Evolutionary conservation across 2,888 invertebrate species (phyloP), one percentile per base, ranked within the genome.

Genomic region (Chaetogeoica ovagalla): DNA sequence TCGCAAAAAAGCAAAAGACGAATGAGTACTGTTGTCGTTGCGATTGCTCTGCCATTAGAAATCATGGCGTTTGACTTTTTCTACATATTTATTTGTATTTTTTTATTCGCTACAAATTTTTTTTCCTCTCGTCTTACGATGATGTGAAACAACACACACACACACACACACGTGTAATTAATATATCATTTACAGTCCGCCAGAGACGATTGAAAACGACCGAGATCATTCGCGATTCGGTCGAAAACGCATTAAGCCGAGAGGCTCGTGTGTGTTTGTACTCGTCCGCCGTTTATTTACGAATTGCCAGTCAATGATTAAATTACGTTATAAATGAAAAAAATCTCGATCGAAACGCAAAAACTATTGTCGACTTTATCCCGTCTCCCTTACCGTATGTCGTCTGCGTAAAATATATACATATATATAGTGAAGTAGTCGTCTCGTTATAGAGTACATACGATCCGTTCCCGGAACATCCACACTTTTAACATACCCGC

Each of bases 271-370:
- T 17, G 39, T 75, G 57, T 69, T 76, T 48, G 60, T n/a, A n/a
- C n/a, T 57, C 76, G 68, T 69, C 37, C 30, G 48, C 4, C n/a
- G n/a, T 60, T 59, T 76, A 76, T 76, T 76, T 69, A 76, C 60
- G 48, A 43, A 60, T 60, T 68, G 30, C 48, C 37, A 60, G 59
- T 57, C 66, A 66, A 66, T 8, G 66, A 23, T n/a, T 60, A 60
- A 60, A 76, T 30, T 30, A 76, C 48, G 30, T 69, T 76, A 68
- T 76, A 69, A 76, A 69, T 76, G 60, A 60, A 76, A 76, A 43
- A 59, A 48, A 23, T 62, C 62, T 71, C 9, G 43, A 23, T 23
- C 59, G 23, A 43, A 60, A 43, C 11, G 60, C 30, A 37, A 73
- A 72, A 73, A 73, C 73, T 73, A 73, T 63, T 30, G 48, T 13